These are phyloP conservation scores for Cerastis leucographa DNA, from an alignment of 2,888 invertebrate species.

Conservation along the genomic window DNA sequence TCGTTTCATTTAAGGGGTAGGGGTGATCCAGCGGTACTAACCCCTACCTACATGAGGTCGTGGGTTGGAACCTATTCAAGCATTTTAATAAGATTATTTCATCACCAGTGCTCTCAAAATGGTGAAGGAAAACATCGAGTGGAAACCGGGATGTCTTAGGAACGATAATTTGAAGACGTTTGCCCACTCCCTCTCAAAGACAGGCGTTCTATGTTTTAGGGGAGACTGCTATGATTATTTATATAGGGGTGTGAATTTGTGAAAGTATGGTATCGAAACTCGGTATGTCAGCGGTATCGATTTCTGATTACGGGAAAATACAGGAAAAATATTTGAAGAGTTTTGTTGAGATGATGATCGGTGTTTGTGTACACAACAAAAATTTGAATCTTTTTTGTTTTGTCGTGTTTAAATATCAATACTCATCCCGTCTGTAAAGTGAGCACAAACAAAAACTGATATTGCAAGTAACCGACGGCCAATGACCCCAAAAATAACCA, in stretches of 20 bases:
- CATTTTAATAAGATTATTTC: not conserved
- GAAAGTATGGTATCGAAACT: not conserved
- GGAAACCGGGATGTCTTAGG: not conserved
- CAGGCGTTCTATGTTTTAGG: not conserved
- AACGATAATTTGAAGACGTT: not conserved
- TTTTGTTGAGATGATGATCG: not conserved
- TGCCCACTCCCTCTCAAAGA: not conserved
- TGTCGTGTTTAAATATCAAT: not conserved
- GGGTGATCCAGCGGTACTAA: not conserved
- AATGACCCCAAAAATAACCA: too few species aligned
- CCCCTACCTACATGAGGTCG: not conserved
- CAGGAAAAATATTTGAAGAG: not conserved
- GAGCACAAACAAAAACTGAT: not conserved
- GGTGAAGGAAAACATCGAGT: not conserved
- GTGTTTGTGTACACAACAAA: not conserved
- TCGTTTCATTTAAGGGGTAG: not conserved
- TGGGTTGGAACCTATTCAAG: not conserved
- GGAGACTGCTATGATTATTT: not conserved
- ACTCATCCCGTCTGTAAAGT: not conserved
- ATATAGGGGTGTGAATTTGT: not conserved
- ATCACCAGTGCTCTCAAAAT: not conserved
- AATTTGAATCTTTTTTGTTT: not conserved
- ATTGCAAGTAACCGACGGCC: not conserved
- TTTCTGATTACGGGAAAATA: not conserved
- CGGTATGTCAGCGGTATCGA: not conserved